Conservation (phyloP, 2,888 invertebrate species). For the Hesperia comma region DNA sequence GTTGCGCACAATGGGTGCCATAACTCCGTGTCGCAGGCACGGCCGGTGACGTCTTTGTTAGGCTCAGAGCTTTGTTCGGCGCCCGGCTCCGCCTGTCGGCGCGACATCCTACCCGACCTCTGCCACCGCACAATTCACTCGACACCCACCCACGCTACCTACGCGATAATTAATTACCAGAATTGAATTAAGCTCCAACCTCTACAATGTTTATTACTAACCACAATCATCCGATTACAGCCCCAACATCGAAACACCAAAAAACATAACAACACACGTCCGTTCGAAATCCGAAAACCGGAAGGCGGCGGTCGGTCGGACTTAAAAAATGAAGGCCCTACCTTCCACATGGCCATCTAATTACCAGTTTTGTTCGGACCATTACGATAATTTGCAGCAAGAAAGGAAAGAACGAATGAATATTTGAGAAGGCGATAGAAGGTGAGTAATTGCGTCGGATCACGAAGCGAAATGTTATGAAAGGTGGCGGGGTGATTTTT, state of each 20-base stretch:
- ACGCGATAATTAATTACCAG: constrained; percentile 49
- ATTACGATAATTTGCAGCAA: constrained; percentile 81
- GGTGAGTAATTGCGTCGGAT: constrained; percentile 81
- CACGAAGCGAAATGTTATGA: constrained; percentile 84
- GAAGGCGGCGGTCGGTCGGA: constrained; percentile 29
- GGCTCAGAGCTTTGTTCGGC: constrained; percentile 75
- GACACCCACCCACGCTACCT: constrained; percentile 48
- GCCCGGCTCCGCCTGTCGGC: constrained; percentile 75
- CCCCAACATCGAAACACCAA: constrained; percentile 7
- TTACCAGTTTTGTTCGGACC: constrained; percentile 74
- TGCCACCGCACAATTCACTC: constrained; percentile 51
- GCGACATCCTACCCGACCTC: constrained; percentile 65
- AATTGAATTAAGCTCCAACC: constrained; percentile 40
- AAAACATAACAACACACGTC: constrained; percentile 7
- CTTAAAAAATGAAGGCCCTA: constrained; percentile 56
- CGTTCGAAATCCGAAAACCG: constrained; percentile 39
- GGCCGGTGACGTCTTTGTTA: constrained; percentile 85
- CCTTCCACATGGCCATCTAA: constrained; percentile 66
- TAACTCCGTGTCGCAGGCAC: constrained; percentile 83
- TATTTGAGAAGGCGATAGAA: constrained; percentile 83
- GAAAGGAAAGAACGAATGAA: constrained; percentile 82
- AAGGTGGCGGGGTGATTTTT: constrained; percentile 80
- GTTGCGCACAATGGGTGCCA: constrained; percentile 84
- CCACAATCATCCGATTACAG: constrained; percentile 2
- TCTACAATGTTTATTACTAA: constrained; percentile 18